phyloP scores from a whole-genome alignment of 2,888 invertebrate genomes.

The Eudasyphora cyanicolor region DNA sequence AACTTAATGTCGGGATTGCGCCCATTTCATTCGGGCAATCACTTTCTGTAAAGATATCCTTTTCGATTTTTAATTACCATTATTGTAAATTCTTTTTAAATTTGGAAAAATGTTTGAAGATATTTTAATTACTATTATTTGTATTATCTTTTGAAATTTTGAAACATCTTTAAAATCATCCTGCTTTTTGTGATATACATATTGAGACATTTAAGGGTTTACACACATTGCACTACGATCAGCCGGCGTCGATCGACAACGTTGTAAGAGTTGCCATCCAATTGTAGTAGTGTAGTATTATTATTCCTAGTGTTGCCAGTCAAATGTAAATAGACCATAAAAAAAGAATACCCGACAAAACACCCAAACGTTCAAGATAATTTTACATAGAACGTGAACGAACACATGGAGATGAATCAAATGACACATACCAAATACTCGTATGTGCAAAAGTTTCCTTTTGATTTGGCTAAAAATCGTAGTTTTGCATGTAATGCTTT shows the following conservation, averaged over 20 bases:
- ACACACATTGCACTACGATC: not conserved
- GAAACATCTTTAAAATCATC: too few relatives aligned
- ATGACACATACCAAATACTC: conserved; percentile 2
- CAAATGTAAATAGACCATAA: conserved; percentile 53
- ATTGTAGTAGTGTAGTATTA: conserved; percentile 14
- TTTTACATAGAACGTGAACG: conserved; percentile 44
- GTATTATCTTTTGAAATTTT: too few relatives aligned
- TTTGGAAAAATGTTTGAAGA: too few relatives aligned
- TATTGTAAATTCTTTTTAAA: too few relatives aligned
- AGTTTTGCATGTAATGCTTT: conserved; percentile 71
- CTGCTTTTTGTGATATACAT: too few relatives aligned
- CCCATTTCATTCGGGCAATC: too few relatives aligned
- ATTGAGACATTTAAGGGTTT: not conserved
- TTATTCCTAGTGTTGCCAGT: conserved; percentile 22
- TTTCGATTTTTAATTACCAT: too few relatives aligned
- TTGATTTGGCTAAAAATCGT: conserved; percentile 58
- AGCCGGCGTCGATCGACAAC: not conserved
- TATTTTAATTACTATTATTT: too few relatives aligned
- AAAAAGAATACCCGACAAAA: conserved; percentile 38
- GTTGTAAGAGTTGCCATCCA: conserved; percentile 32
- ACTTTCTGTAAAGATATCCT: too few relatives aligned
- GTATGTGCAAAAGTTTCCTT: not conserved
- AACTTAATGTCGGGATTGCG: too few relatives aligned
- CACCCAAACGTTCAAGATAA: conserved; percentile 10
- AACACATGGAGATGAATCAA: conserved; percentile 22